Evolutionary conservation across 2,797 vertebrate species (phyloP).

Genomic region (Buceros bicornis): DNA sequence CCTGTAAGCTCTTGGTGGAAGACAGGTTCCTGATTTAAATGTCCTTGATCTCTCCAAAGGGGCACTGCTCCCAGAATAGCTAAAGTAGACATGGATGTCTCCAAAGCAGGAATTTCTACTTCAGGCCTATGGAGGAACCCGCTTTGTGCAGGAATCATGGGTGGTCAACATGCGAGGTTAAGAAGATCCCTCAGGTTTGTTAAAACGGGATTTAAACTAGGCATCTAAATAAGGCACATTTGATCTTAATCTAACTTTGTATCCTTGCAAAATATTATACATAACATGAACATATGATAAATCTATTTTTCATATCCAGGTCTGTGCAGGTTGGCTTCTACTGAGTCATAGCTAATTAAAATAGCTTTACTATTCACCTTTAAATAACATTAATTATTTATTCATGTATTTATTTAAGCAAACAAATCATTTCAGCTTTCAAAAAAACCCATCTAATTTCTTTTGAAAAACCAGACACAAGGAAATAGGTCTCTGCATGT

Average conservation of each 20-base stretch:
- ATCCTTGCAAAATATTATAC: background rate
- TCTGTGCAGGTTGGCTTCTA: background rate
- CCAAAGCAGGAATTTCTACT: background rate
- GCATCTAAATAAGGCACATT: background rate
- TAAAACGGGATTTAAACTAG: background rate
- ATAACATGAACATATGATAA: background rate
- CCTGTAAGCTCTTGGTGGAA: background rate
- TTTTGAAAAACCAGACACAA: background rate
- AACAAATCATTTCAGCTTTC: background rate
- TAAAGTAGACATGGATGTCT: background rate
- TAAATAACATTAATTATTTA: background rate
- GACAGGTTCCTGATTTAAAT: background rate
- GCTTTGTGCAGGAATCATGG: background rate
- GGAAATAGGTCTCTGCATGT: background rate
- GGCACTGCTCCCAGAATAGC: background rate
- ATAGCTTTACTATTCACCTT: background rate
- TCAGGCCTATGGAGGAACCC: background rate
- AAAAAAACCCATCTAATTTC: background rate
- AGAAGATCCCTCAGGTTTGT: background rate
- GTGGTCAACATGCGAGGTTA: background rate
- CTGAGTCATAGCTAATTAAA: conserved; percentile 40
- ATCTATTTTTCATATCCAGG: conserved; percentile 43
- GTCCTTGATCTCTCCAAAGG: background rate
- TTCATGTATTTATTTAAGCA: background rate
- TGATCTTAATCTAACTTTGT: background rate